Evolutionary conservation across 2,888 invertebrate genomes (phyloP).

Genomic region (Pyrrhosoma nymphula): DNA sequence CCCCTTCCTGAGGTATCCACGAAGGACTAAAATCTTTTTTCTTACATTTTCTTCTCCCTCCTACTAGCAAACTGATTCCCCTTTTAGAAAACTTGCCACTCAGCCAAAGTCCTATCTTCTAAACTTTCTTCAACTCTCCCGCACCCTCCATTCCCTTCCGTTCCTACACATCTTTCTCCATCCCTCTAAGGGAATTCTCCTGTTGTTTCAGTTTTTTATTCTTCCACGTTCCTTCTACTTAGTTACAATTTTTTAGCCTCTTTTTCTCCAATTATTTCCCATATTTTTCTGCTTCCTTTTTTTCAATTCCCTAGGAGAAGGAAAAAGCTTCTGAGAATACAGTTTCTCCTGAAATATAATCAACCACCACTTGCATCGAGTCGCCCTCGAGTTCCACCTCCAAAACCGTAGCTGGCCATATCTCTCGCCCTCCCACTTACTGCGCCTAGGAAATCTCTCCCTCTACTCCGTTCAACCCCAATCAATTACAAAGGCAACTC

Average conservation of each 20-base stretch:
- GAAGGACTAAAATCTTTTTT: not conserved
- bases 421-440: not conserved
- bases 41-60: not conserved
- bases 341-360: not conserved
- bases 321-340: not conserved
- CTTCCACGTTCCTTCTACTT: not conserved
- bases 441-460: not conserved
- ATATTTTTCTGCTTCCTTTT: not conserved
- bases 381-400: not conserved
- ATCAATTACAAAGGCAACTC: not conserved
- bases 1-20: not conserved
- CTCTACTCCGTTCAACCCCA: not conserved
- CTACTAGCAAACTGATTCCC: not conserved
- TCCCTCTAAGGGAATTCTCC: not conserved
- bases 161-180: not conserved
- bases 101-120: not conserved
- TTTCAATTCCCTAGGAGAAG: not conserved
- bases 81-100: conserved; percentile 7
- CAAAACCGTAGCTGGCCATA: not conserved
- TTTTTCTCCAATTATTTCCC: no score
- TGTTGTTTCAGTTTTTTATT: not conserved
- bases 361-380: not conserved
- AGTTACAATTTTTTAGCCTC: not conserved
- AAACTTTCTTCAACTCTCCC: not conserved
- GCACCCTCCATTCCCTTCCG: not conserved